Conservation (phyloP, 2,797 vertebrate species). For the Malacoraja senta region DNA sequence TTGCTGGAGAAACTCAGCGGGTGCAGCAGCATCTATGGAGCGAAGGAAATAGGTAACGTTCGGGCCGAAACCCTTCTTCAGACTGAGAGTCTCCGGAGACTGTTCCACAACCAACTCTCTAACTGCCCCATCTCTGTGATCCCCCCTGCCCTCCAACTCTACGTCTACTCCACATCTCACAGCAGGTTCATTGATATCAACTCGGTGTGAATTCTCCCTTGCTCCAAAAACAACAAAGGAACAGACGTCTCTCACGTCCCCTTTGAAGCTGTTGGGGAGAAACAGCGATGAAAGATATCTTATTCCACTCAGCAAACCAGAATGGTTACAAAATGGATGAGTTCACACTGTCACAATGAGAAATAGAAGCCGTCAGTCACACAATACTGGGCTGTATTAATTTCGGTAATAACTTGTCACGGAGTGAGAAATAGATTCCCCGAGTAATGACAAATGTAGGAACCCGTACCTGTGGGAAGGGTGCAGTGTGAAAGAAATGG, state of each 20-base stretch:
- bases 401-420: conserved; percentile 28
- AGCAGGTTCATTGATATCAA: not conserved
- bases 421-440: conserved; percentile 5
- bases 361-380: conserved; percentile 1
- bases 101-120: too few species aligned
- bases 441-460: conserved; percentile 9
- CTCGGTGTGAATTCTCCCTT: not conserved
- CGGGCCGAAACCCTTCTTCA: too few species aligned
- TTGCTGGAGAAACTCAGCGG: too few species aligned
- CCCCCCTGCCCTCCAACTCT: too few species aligned
- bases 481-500: not conserved
- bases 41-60: too few species aligned
- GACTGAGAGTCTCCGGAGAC: too few species aligned
- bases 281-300: not conserved
- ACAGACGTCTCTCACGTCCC: not conserved
- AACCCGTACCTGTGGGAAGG: conserved; percentile 27
- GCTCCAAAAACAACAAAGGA: not conserved
- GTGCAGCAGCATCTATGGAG: too few species aligned
- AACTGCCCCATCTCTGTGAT: too few species aligned
- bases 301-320: not conserved
- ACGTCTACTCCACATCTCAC: too few species aligned
- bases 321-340: conserved; percentile 16
- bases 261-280: not conserved
- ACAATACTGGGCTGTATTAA: conserved; percentile 9
- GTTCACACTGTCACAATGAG: conserved; percentile 25